These are phyloP conservation scores for Anthonomus grandis DNA, from an alignment of 1,140 invertebrate species.

Conservation along the genomic window DNA sequence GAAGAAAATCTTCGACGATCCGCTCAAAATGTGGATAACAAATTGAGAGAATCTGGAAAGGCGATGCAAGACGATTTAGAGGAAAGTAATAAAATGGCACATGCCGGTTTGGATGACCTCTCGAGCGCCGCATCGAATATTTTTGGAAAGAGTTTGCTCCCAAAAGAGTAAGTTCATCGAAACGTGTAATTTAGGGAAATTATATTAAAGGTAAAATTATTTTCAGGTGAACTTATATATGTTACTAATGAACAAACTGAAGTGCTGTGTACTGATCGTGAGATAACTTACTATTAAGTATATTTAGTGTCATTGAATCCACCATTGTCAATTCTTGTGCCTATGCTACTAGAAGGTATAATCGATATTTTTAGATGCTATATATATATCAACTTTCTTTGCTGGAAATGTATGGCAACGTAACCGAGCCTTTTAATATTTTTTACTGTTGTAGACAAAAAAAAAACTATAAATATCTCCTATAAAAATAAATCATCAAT, in stretches of 20 bases:
- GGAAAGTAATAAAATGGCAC: slow-evolving; percentile 32
- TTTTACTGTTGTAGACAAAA: too few relatives aligned
- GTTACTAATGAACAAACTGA: not conserved
- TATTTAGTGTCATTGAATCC: not conserved
- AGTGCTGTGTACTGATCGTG: not conserved
- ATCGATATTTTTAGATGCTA: not conserved
- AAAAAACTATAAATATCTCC: too few relatives aligned
- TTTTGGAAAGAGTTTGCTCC: slow-evolving; percentile 30
- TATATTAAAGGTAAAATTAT: not conserved
- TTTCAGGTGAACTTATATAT: not conserved
- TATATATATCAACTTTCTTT: not conserved
- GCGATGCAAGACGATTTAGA: slow-evolving; percentile 26
- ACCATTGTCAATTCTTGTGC: slow-evolving; percentile 12
- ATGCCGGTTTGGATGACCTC: slow-evolving; percentile 32
- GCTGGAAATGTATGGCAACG: too few relatives aligned
- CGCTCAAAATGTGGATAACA: slow-evolving; percentile 30
- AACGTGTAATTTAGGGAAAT: too few relatives aligned
- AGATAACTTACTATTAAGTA: not conserved
- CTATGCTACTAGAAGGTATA: slow-evolving; percentile 4
- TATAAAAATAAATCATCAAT: too few relatives aligned
- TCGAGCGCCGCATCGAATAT: slow-evolving; percentile 28
- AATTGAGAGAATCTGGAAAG: slow-evolving; percentile 25
- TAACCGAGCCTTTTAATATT: too few relatives aligned
- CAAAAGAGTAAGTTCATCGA: slow-evolving; percentile 26
- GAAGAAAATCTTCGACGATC: slow-evolving; percentile 26